A percentile compares a stretch with the other conserved stretches of the same genome.
Conservation (phyloP, 2,888 invertebrate genomes). For the Dicranocentrus wangi region DNA sequence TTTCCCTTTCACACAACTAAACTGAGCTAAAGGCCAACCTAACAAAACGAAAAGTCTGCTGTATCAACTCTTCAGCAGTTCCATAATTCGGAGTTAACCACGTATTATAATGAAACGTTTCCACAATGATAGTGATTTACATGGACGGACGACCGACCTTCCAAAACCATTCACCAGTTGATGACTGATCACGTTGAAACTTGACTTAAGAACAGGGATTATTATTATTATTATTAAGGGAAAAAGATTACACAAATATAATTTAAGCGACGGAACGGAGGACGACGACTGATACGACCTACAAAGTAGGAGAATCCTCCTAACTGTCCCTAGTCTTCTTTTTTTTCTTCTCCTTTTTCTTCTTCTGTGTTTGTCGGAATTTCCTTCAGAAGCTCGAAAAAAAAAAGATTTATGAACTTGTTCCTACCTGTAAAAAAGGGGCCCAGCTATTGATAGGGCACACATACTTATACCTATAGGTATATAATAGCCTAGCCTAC, state of each 20-base stretch:
- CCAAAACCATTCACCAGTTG: no score
- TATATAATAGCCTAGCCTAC: no score
- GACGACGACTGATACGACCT: constrained; percentile 32
- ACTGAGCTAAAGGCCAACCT: no score
- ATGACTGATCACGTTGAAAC: constrained; percentile 48
- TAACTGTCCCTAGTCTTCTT: constrained; percentile 8
- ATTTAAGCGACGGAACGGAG: no score
- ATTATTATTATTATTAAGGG: constrained; percentile 54
- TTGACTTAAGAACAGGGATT: constrained; percentile 22
- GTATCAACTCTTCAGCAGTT: no score
- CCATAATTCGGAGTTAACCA: background rate
- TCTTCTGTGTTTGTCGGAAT: constrained; percentile 52
- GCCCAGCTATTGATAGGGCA: no score
- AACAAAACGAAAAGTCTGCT: background rate
- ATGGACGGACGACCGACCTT: no score
- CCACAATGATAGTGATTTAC: constrained; percentile 12
- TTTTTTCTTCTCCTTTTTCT: constrained; percentile 32
- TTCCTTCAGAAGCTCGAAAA: constrained; percentile 36
- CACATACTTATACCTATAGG: background rate
- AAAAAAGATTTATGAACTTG: constrained; percentile 62
- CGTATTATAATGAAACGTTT: background rate
- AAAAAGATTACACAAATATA: constrained; percentile 56
- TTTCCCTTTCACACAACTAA: background rate
- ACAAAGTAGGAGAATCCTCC: constrained; percentile 24
- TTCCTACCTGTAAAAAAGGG: constrained; percentile 22